Percentiles rank a stretch among this genome's conserved stretches.
Evolutionary conservation across 2,113 vertebrate species (phyloP).

Genomic region (Hucho hucho): DNA sequence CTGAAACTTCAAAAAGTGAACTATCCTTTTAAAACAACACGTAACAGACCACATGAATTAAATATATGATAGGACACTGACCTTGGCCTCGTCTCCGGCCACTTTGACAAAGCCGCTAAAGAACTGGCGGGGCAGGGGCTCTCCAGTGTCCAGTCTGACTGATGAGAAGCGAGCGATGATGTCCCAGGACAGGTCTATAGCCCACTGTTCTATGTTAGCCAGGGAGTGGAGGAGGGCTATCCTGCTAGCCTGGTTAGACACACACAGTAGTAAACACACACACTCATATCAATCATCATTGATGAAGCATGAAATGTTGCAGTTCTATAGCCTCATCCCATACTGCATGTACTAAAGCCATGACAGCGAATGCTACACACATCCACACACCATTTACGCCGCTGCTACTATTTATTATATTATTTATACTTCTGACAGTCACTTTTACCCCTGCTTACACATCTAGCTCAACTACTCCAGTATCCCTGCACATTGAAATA

Average conservation of each 20-base stretch:
- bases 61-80: constrained; percentile 19
- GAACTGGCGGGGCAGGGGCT: constrained; percentile 59
- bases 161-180: constrained; percentile 62
- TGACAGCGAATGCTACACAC: too few species aligned
- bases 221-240: constrained; percentile 67
- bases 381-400: too few species aligned
- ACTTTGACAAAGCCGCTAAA: constrained; percentile 70
- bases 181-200: constrained; percentile 71
- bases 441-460: too few species aligned
- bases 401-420: too few species aligned
- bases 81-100: constrained; percentile 70
- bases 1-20: background rate
- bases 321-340: too few species aligned
- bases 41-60: too few species aligned
- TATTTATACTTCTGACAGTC: too few species aligned
- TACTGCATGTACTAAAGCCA: too few species aligned
- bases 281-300: background rate
- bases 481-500: too few species aligned
- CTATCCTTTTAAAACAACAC: background rate
- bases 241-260: constrained; percentile 57
- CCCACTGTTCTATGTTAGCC: constrained; percentile 72
- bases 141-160: constrained; percentile 43
- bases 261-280: constrained; percentile 4
- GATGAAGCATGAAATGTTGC: too few species aligned
- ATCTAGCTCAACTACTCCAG: too few species aligned